Percentiles rank a stretch among this genome's conserved stretches.
Evolutionary conservation across 35 echinoderm and acorn worm species (phyloP).

Genomic region (Apostichopus parvimensis): DNA sequence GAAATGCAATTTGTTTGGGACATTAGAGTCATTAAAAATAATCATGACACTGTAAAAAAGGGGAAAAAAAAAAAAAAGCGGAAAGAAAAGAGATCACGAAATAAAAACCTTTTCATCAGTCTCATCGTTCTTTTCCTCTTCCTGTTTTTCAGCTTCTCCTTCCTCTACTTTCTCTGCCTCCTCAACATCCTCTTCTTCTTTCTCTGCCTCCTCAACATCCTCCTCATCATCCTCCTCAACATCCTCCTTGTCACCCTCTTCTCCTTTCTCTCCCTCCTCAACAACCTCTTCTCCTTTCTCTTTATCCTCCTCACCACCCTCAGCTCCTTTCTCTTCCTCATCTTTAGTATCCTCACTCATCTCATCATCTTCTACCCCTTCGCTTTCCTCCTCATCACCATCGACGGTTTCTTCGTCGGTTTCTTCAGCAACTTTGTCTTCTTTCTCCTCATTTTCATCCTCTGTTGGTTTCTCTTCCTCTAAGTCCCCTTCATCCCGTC

Average conservation of each 20-base stretch:
- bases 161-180: neutral
- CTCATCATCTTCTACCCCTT: neutral
- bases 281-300: neutral
- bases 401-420: neutral
- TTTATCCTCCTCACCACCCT: neutral
- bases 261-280: constrained; percentile 20
- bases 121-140: constrained; percentile 35
- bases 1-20: too few relatives aligned
- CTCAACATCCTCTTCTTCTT: neutral
- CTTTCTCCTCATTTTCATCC: constrained; percentile 36
- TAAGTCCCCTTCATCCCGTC: neutral
- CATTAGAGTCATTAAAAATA: too few relatives aligned
- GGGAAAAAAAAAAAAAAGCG: too few relatives aligned
- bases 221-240: constrained; percentile 27
- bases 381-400: neutral
- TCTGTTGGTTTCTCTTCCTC: constrained; percentile 10
- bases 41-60: too few relatives aligned
- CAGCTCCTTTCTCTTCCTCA: neutral
- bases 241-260: constrained; percentile 47
- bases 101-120: constrained; percentile 26
- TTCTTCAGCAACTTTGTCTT: neutral
- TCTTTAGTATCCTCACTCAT: neutral
- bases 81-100: too few relatives aligned
- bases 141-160: constrained; percentile 15
- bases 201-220: too few relatives aligned